Percentiles rank a stretch among this genome's conserved stretches.
Conservation (phyloP, 2,888 invertebrate species). For the Heliconius ismenius region DNA sequence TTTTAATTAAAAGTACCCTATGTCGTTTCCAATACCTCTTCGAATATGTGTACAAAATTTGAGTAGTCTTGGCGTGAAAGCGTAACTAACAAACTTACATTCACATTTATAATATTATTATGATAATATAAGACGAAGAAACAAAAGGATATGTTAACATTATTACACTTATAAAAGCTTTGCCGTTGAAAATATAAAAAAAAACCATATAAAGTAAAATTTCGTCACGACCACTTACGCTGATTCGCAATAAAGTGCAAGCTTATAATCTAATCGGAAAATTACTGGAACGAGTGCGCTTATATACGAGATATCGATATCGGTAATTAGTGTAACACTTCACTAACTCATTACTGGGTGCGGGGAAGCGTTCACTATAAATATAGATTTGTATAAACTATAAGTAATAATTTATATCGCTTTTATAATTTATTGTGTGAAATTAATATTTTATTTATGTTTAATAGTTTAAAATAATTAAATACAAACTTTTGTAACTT, state of each 20-base stretch:
- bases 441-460: neutral
- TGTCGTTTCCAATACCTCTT: too few species aligned
- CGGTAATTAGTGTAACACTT: conserved; percentile 54
- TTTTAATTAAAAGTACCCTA: too few species aligned
- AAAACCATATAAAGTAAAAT: neutral
- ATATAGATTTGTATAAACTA: conserved; percentile 19
- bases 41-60: too few species aligned
- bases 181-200: neutral
- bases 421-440: neutral
- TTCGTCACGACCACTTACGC: conserved; percentile 29
- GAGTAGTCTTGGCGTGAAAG: too few species aligned
- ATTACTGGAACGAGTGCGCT: conserved; percentile 31
- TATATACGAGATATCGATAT: conserved; percentile 32
- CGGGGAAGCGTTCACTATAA: conserved; percentile 55
- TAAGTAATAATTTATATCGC: neutral
- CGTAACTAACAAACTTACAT: too few species aligned
- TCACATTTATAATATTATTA: too few species aligned
- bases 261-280: conserved; percentile 39
- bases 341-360: conserved; percentile 56
- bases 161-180: neutral
- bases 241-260: conserved; percentile 34
- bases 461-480: neutral
- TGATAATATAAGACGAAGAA: too few species aligned
- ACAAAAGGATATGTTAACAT: neutral
- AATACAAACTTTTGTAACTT: neutral